These are phyloP conservation scores for Mugil cephalus DNA, from an alignment of 2,113 vertebrate genomes.

Conservation along the genomic window DNA sequence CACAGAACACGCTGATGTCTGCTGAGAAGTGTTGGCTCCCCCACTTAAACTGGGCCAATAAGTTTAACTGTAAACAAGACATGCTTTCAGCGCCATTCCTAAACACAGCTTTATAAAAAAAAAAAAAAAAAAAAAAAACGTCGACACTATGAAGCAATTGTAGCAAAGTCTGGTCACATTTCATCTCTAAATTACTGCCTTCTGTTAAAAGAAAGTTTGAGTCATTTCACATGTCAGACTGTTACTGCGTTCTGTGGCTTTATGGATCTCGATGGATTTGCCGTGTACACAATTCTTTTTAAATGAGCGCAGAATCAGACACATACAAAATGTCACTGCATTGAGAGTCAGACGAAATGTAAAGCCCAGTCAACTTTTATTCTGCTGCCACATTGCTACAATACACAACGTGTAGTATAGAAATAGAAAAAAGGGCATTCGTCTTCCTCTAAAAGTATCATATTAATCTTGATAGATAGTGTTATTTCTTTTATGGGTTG, in stretches of 20 bases:
- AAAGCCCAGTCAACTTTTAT: slow-evolving; percentile 11
- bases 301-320: background rate
- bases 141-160: background rate
- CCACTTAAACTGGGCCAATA: slow-evolving; percentile 43
- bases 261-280: slow-evolving; percentile 6
- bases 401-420: background rate
- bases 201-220: slow-evolving; percentile 9
- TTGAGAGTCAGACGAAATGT: background rate
- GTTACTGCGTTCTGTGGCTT: slow-evolving; percentile 14
- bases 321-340: background rate
- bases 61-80: slow-evolving; percentile 49
- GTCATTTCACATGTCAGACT: background rate
- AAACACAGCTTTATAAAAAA: background rate
- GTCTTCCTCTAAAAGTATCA: slow-evolving; percentile 5
- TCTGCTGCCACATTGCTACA: slow-evolving; percentile 17
- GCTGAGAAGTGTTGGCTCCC: slow-evolving; percentile 29
- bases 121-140: too few relatives aligned
- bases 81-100: slow-evolving; percentile 1
- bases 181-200: slow-evolving; percentile 8
- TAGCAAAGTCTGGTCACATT: background rate
- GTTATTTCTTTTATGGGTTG: slow-evolving; percentile 21
- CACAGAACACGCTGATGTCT: slow-evolving; percentile 51
- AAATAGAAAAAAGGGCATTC: background rate
- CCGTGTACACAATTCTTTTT: slow-evolving; percentile 3
- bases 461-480: slow-evolving; percentile 30